Base-by-base conservation (phyloP, 2,113 vertebrate genomes). In the Caloenas nicobarica region DNA sequence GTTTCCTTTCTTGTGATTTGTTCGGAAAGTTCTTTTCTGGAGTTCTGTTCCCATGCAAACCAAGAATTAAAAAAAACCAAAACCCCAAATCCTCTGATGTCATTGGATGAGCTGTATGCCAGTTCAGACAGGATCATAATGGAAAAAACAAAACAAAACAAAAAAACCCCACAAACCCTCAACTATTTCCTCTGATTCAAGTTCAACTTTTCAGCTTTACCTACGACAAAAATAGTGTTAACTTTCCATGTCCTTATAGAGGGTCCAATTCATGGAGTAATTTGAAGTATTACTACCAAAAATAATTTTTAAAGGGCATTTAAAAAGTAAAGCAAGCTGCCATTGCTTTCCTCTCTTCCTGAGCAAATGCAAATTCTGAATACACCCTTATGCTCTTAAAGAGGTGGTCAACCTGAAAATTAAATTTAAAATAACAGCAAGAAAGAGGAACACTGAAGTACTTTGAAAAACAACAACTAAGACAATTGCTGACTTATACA, bases 101-200 rank as follows among this genome's bases (percentile, higher is more conserved):
- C 84, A 95, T 57, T 50, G 48, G 51, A 91, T 85, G 72, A 92
- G 84, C 34, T 5, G 0, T 58, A n/a, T 84, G 51, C 88, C 61
- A 90, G 86, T 90, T 84, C 72, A 93, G 93, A 81, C 72, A 88
- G 80, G 64, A 95, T n/a, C 8, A 12, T 62, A 58, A 60, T 40
- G 73, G 40, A 7, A 53, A 83, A 60, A 73, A 68, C 16, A 69
- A 50, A 34, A 4, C 0, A 50, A 48, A 48, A 51, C 50, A 58
- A 77, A 66, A 24, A 64, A 48, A n/a, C 3, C 0, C 3, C 0
- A n/a, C 16, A 26, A 88, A 77, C 14, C 44, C 54, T 68, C 66
- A 90, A 74, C 19, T 57, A 36, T 86, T 65, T 88, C 34, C 42
- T 88, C 66, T 93, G 88, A 89, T 62, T 91, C 58, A 65, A 23